Evolutionary conservation across 1,140 invertebrate species (phyloP), one percentile per base, ranked within the genome.

Genomic region (Drosophila bifasciata): DNA sequence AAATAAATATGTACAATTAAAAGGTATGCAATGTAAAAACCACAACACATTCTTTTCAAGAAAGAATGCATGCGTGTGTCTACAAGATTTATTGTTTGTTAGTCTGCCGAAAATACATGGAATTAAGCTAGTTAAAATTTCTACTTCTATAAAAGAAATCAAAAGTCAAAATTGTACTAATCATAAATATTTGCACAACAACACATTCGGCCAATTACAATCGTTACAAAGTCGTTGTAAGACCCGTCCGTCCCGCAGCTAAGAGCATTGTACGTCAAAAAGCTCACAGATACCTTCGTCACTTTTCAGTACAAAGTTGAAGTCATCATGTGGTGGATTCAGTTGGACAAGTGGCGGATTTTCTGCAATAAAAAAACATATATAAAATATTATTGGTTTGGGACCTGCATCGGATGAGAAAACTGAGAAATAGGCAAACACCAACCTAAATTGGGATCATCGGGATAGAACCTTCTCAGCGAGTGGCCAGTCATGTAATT

Each of bases 221-320:
- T 45, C 52, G 57, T 61, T 44, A 63, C 55, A 51, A 32, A 45
- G 43, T 62, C 32, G 23, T 36, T 44, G 46, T 43, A 68, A 46
- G 5, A 41, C 16, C 32, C 49, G 17, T 32, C 49, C 49, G 17
- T 32, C 41, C 62, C 17, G 32, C 46, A 53, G 57, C 66, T 68
- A 68, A 51, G 77, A 85, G 67, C 89, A 89, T 45, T 84, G 78
- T 72, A 91, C 78, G 63, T 91, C 90, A 62, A 91, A 91, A 17
- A 91, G 72, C 50, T 91, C 90, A 64, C 90, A 91, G 59, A 91
- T 79, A 19, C 90, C 90, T 60, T 91, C 90, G 60, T 91, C 89
- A 57, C 57, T 73, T 69, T 84, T 90, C 36, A 91, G 58, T 23
- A 76, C 88, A 51, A 89, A 91, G 51, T 85, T 88, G 21, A 91